These are phyloP conservation scores for Clarias magur DNA, from an alignment of 2,113 vertebrate genomes.

Conservation along the genomic window DNA sequence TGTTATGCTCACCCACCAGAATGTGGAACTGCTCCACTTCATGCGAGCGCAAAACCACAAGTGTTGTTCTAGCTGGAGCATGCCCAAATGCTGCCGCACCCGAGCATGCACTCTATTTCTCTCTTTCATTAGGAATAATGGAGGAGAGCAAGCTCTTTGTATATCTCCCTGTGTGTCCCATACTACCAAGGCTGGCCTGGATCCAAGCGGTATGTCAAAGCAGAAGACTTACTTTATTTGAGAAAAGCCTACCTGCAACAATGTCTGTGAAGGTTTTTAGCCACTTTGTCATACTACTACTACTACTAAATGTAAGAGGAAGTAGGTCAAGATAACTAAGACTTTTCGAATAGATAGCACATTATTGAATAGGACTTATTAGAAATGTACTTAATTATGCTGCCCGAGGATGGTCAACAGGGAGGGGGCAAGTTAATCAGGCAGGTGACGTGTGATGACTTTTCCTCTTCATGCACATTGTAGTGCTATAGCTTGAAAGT, in stretches of 20 bases:
- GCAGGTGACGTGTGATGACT: no score
- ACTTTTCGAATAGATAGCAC: no score
- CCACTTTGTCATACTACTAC: no score
- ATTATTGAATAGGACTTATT: no score
- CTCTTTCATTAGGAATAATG: constrained; percentile 33
- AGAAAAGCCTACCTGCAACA: not conserved
- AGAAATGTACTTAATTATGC: no score
- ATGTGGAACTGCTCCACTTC: constrained; percentile 83
- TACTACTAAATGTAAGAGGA: not conserved
- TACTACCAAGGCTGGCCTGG: constrained; percentile 49
- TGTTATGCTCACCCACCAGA: constrained; percentile 83
- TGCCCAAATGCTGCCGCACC: constrained; percentile 75
- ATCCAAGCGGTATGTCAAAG: constrained; percentile 41
- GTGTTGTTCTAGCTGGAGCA: constrained; percentile 78
- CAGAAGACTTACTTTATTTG: not conserved
- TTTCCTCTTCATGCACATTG: no score
- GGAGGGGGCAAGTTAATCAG: no score
- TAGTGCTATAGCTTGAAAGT: no score
- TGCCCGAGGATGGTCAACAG: no score
- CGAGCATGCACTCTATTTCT: constrained; percentile 65
- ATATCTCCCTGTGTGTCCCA: constrained; percentile 43
- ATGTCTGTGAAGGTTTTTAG: not conserved
- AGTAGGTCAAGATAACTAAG: not conserved
- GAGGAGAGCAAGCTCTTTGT: constrained; percentile 29
- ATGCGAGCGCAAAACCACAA: constrained; percentile 85